A percentile compares a stretch with the other conserved stretches of the same genome.
Conservation (phyloP, 2,113 vertebrate species). For the chimpanzee (Pan troglodytes) region DNA sequence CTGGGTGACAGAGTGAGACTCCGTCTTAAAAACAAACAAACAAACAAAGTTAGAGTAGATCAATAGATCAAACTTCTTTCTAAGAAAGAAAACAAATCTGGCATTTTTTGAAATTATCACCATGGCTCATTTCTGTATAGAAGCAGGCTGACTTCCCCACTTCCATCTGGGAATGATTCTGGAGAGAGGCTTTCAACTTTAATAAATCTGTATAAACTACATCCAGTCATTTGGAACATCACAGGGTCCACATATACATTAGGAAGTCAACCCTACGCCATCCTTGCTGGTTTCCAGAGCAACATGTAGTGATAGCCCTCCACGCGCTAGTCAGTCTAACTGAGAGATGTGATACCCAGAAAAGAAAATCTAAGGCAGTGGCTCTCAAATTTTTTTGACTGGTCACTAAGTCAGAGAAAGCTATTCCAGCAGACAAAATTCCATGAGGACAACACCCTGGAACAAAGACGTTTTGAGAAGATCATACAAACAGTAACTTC, state of each 20-base stretch:
- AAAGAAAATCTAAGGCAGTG: not conserved
- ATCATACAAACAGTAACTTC: not conserved
- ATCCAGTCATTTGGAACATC: not conserved
- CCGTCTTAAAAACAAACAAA: too few relatives aligned
- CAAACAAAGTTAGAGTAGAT: not conserved
- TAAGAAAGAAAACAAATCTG: not conserved
- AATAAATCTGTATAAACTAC: not conserved
- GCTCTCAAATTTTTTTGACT: not conserved
- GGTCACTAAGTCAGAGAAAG: not conserved
- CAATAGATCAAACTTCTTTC: not conserved
- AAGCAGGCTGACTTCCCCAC: not conserved
- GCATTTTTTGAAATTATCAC: not conserved
- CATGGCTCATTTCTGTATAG: not conserved
- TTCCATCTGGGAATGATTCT: not conserved
- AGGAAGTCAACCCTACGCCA: not conserved
- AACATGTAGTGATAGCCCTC: not conserved
- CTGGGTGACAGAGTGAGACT: too few relatives aligned
- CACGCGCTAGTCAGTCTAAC: not conserved
- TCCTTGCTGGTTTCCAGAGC: not conserved
- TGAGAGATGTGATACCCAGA: not conserved
- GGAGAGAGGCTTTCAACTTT: not conserved
- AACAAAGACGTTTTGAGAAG: not conserved
- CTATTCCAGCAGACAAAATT: not conserved
- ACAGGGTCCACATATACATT: not conserved
- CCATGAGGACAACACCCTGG: not conserved